Evolutionary conservation across 2,113 vertebrate species (phyloP), one percentile per base, ranked within the genome.

Genomic region (zebrafish (Danio rerio)): DNA sequence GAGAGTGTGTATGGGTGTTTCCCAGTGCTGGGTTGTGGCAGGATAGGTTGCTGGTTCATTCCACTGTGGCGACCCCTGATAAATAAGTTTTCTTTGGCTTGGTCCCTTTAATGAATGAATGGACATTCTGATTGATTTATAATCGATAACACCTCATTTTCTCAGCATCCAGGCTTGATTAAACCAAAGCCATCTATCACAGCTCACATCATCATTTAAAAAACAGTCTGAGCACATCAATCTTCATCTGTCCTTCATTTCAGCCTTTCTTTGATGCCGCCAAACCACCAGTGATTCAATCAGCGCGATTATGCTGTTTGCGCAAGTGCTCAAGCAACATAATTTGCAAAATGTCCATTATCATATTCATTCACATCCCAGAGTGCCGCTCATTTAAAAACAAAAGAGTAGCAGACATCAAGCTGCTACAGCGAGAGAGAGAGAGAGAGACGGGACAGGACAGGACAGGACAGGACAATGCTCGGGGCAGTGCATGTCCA

Each of bases 341-440:
- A 2, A 62, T 50, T 50, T 40, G 45, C 43, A 77, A 63, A 49
- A 76, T n/a, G 2, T 50, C 58, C 74, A 50, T 63, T 80, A 70
- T 61, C 12, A 71, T 80, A 59, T 61, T 61, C 42, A 47, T 61
- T 59, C 45, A 71, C 4, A 59, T 58, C 42, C 18, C 42, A 58
- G 21, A 61, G 12, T 43, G 12, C 55, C 9, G 3, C 13, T 55
- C n/a, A 31, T 20, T 70, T 78, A 31, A 69, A 20, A 80, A 20
- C 5, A 40, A 49, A 83, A 78, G 52, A 56, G 6, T 74, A 87
- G 86, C 62, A 58, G 85, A 86, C 81, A 84, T 68, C 70, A 66
- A 84, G 52, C 78, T 83, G 84, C 52, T 47, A 42, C 18, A 75
- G 40, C 20, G 59, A 47, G 16, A 74, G 70, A 58, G 72, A 13